Evolutionary conservation across 2,888 invertebrate genomes (phyloP), one percentile per base, ranked within the genome.

Genomic region (Orchesellides sinensis): DNA sequence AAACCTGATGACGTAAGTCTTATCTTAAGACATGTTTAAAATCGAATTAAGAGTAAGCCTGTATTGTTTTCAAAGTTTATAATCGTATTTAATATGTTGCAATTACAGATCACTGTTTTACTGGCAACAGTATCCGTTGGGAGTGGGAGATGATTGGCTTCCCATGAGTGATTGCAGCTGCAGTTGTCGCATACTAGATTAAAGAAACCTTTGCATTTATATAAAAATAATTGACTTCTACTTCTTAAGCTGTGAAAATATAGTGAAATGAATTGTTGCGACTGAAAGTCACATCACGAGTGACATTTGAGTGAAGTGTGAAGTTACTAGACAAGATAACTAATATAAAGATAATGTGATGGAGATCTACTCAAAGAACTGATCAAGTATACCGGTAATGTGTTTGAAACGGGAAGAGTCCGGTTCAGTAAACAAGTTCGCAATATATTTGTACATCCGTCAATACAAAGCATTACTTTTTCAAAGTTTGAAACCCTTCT

Each of bases 1-100:
- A 99, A 99, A 92, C 98, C 98, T 84, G 99, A 99, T 91, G 99
- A 86, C 59, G 83, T 83, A 72, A 83, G 77, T 70, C 4, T 10
- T 47, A 47, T 10, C n/a, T 47, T 47, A n/a, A 21, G 21, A 32
- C 10, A 27, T 10, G 14, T 59, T 29, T 2, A n/a, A n/a, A n/a
- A n/a, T 61, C 2, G 21, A 21, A 61, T 8, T 54, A 4, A 10
- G 54, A 10, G 23, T 23, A 4, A 2, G 25, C 40, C n/a, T n/a
- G 2, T 2, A 40, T 1, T 5, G n/a, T 40, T 40, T 40, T 54
- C 8, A 23, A 1, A 25, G 8, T 25, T 2, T 25, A 10, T 54
- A 23, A 54, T 12, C 2, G 25, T 19, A 2, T 54, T 54, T 19
- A 23, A 6, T 10, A 32, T 32, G 2, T 54, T 54, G 25, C 8